Conservation (phyloP, 2,888 invertebrate genomes). For the Arctia plantaginis region DNA sequence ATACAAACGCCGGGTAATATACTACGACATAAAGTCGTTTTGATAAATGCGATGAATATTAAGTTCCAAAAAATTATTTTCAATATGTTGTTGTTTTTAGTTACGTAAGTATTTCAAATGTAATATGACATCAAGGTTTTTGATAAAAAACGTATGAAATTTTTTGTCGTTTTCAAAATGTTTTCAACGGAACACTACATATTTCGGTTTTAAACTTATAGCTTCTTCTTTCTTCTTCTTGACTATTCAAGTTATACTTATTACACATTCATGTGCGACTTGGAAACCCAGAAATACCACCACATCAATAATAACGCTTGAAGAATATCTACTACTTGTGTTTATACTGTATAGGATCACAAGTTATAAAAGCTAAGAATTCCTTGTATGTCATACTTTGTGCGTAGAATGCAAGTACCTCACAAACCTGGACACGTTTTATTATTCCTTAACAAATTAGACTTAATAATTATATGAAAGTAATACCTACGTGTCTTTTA, state of each 20-base stretch:
- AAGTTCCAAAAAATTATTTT: too few relatives aligned
- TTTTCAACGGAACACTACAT: too few relatives aligned
- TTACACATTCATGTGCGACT: background rate
- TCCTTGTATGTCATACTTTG: conserved; percentile 23
- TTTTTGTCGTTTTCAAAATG: too few relatives aligned
- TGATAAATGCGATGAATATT: too few relatives aligned
- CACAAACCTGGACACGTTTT: background rate
- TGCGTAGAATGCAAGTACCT: background rate
- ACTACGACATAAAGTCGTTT: background rate
- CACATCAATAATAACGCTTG: background rate
- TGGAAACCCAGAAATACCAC: background rate
- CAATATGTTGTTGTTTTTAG: too few relatives aligned
- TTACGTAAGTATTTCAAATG: too few relatives aligned
- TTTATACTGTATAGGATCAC: conserved; percentile 15
- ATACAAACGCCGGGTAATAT: background rate
- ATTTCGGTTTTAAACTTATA: too few relatives aligned
- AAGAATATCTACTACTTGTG: background rate
- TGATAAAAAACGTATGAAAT: background rate
- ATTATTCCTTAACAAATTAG: conserved; percentile 11
- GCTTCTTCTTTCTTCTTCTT: too few relatives aligned
- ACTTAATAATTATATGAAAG: conserved; percentile 13
- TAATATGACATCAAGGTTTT: too few relatives aligned
- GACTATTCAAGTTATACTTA: too few relatives aligned
- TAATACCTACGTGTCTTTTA: conserved; percentile 22
- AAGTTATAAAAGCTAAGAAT: conserved; percentile 24